Base-by-base conservation (phyloP, 2,113 vertebrate species). In the Tupaia chinensis region DNA sequence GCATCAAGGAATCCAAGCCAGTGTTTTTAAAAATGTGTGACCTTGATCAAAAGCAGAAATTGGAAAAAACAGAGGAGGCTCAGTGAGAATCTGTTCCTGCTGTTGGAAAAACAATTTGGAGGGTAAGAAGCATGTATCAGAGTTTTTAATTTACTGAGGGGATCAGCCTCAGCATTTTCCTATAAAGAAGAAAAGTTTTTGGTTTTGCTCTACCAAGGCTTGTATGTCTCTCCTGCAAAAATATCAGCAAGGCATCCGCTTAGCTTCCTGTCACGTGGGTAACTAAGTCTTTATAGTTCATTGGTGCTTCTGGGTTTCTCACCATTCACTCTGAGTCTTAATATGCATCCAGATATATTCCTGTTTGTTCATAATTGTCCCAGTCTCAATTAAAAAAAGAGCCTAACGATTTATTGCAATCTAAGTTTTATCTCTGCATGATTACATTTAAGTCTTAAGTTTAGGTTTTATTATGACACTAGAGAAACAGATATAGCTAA, bases 11-110 rank as follows among this genome's bases (percentile, higher is more conserved):
- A 25, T 93, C 29, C 54, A 79, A 70, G 53, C 23, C 23, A 87
- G 1, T 22, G 58, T 80, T 85, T 96, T n/a, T 61, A 84, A 90
- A 86, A 83, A 73, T 27, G 6, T 88, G 25, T 91, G 87, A 68
- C 61, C 65, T 85, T 92, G 85, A 69, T 94, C 69, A 94, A 94
- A 96, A 84, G 34, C 74, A 89, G 72, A 93, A n/a, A 54, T 16
- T 95, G 66, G 87, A 34, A 85, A 89, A 94, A 87, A 81, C 58
- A 66, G 4, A 85, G 65, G 78, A 20, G 29, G 29, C 68, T 90
- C 81, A 16, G 56, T 90, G 58, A 44, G 60, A 94, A 87, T 93
- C 32, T 94, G 44, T 92, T 86, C 27, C 44, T 93, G 27, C 54
- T 68, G 27, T 61, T 79, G 11, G 54, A 93, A 81, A 96, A 93